These are phyloP conservation scores for Gobio gobio DNA, from an alignment of 2,113 vertebrate genomes.

Conservation along the genomic window DNA sequence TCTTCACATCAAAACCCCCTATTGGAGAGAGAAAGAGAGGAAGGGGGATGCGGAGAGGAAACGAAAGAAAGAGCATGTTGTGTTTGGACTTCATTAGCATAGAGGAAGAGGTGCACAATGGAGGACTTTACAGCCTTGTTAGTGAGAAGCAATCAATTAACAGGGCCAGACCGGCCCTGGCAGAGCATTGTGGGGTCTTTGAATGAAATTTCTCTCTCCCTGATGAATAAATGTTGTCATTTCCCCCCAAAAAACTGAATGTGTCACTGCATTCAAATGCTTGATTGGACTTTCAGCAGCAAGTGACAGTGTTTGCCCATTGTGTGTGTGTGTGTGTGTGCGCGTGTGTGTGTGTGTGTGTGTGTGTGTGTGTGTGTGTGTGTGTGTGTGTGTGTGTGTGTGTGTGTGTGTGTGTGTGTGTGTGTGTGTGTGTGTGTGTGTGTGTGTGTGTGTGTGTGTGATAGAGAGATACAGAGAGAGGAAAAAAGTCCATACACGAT, in stretches of 20 bases:
- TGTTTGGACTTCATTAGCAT: slow-evolving; percentile 81
- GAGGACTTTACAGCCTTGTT: slow-evolving; percentile 82
- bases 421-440: neutral
- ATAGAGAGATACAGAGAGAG: neutral
- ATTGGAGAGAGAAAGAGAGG: slow-evolving; percentile 42
- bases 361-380: too few species aligned
- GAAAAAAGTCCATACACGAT: neutral
- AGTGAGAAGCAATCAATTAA: slow-evolving; percentile 78
- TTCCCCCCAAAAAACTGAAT: slow-evolving; percentile 61
- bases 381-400: too few species aligned
- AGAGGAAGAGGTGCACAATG: slow-evolving; percentile 81
- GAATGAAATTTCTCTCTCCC: slow-evolving; percentile 60
- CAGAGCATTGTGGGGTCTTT: slow-evolving; percentile 55
- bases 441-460: neutral
- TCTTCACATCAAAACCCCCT: slow-evolving; percentile 84
- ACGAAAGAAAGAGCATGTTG: slow-evolving; percentile 60
- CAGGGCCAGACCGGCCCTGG: slow-evolving; percentile 57
- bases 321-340: neutral
- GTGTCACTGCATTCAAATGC: slow-evolving; percentile 61
- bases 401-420: too few species aligned
- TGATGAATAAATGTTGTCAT: slow-evolving; percentile 51
- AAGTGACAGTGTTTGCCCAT: slow-evolving; percentile 47
- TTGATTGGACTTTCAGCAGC: slow-evolving; percentile 58
- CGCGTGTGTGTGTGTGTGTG: neutral
- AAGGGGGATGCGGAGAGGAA: slow-evolving; percentile 35